Conservation (phyloP, 2,888 invertebrate species). For the Ariolimax columbianus region DNA sequence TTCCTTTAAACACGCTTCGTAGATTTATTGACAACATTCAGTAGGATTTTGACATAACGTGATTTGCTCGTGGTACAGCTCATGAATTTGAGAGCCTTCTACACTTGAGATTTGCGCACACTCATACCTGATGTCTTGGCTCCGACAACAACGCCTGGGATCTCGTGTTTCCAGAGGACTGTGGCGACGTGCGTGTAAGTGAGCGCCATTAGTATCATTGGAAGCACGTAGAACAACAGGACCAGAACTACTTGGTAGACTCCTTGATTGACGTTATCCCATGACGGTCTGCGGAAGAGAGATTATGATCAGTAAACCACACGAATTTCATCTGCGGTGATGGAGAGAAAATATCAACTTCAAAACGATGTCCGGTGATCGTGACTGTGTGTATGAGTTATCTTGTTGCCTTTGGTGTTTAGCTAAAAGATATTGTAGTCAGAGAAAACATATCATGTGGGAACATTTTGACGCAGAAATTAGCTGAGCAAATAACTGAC, state of each 20-base stretch:
- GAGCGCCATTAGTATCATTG: slow-evolving; percentile 72
- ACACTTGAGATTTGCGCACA: no score
- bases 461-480: not conserved
- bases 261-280: slow-evolving; percentile 60
- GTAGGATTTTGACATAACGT: no score
- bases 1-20: no score
- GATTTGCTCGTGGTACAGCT: no score
- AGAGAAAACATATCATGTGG: not conserved
- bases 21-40: no score
- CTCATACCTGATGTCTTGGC: slow-evolving; percentile 22
- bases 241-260: slow-evolving; percentile 69
- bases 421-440: not conserved
- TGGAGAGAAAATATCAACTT: not conserved
- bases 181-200: slow-evolving; percentile 72
- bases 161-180: slow-evolving; percentile 71
- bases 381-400: not conserved
- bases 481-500: not conserved
- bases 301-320: not conserved
- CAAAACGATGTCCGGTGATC: not conserved
- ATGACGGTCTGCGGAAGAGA: slow-evolving; percentile 50
- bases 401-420: not conserved
- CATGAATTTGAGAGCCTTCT: no score
- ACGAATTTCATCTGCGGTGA: not conserved
- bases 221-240: slow-evolving; percentile 70
- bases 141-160: slow-evolving; percentile 61